Conservation (phyloP, 37 sponge, comb jelly and placozoan species). For the Chondrosia reniformis region DNA sequence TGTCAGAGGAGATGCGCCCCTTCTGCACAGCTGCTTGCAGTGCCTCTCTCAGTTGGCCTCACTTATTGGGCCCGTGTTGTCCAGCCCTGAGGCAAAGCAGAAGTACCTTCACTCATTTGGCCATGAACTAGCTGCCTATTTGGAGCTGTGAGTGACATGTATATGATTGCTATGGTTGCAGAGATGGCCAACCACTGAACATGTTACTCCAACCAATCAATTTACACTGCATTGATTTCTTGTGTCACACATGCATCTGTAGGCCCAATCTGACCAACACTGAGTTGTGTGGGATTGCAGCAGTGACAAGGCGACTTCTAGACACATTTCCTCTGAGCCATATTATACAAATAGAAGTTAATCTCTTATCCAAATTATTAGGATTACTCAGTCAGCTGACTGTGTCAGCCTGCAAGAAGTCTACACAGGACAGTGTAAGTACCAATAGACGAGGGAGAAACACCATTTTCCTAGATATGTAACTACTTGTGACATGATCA, state of each 20-base stretch:
- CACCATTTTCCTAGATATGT: no score
- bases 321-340: background rate
- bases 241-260: background rate
- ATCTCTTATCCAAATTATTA: background rate
- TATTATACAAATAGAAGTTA: background rate
- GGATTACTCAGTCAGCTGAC: background rate
- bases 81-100: background rate
- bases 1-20: background rate
- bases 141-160: background rate
- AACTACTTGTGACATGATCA: no score
- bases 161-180: background rate
- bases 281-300: background rate
- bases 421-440: background rate
- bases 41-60: conserved; percentile 75
- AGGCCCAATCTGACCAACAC: background rate
- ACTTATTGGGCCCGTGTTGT: conserved; percentile 39
- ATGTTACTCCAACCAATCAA: background rate
- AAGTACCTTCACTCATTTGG: background rate
- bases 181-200: background rate
- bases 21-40: conserved; percentile 35
- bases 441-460: no score
- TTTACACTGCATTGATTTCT: background rate
- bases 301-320: conserved; percentile 2
- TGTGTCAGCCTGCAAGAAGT: background rate
- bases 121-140: background rate